These are phyloP conservation scores for Gymnoscopelus braueri DNA, from an alignment of 2,797 vertebrate species.

Conservation along the genomic window DNA sequence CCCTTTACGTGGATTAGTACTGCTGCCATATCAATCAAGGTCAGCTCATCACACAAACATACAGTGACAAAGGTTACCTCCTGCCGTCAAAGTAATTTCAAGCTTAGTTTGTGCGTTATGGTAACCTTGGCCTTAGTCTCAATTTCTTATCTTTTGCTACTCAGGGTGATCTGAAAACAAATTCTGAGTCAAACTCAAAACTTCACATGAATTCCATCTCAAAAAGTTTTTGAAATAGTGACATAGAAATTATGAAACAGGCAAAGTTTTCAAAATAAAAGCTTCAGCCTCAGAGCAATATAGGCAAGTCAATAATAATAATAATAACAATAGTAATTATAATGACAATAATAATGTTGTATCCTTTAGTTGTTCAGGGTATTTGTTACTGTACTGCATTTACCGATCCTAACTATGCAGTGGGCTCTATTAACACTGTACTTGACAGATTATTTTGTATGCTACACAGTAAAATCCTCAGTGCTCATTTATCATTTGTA, in stretches of 20 bases:
- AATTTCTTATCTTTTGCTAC: slow-evolving; percentile 43
- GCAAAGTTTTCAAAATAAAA: neutral
- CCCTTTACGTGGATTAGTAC: slow-evolving; percentile 45
- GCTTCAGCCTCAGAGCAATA: neutral
- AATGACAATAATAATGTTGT: too few species aligned
- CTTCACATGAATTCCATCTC: slow-evolving; percentile 3
- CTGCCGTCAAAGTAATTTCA: slow-evolving; percentile 50
- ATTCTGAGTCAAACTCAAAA: slow-evolving; percentile 38
- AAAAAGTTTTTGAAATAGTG: neutral
- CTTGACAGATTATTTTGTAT: neutral
- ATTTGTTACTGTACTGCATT: too few species aligned
- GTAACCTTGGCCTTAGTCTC: slow-evolving; percentile 45
- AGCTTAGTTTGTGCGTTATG: slow-evolving; percentile 9
- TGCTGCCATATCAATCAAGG: slow-evolving; percentile 45
- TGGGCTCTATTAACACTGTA: too few species aligned
- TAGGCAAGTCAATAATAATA: neutral
- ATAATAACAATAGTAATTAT: too few species aligned
- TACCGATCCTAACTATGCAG: too few species aligned
- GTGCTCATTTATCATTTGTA: too few species aligned
- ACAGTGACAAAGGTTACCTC: slow-evolving; percentile 42
- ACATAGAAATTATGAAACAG: neutral
- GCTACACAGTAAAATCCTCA: neutral
- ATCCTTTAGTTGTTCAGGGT: too few species aligned
- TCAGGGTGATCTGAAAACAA: slow-evolving; percentile 36
- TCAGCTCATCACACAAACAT: slow-evolving; percentile 53